Evolutionary conservation across 2,888 invertebrate species (phyloP).

Genomic region (Unio delphinus): DNA sequence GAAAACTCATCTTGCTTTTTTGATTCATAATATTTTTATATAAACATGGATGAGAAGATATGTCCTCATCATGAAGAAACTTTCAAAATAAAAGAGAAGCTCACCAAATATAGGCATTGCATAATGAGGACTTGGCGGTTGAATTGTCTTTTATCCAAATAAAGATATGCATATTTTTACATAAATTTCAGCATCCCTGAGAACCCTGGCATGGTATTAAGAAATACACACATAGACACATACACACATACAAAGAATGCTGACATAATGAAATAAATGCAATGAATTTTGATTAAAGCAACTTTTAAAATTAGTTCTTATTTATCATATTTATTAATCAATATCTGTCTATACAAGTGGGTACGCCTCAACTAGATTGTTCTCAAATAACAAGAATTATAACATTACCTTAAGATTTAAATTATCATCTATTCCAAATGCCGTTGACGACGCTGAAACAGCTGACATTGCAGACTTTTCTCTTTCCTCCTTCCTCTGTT

Average conservation of each 20-base stretch:
- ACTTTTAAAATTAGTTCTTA: neutral
- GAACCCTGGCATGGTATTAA: no score
- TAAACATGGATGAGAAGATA: no score
- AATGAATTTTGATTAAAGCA: neutral
- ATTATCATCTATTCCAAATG: slow-evolving; percentile 63
- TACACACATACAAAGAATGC: neutral
- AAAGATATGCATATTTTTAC: no score
- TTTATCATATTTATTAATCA: no score
- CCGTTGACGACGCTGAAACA: slow-evolving; percentile 15
- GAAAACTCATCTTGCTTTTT: neutral
- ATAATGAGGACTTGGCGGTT: no score
- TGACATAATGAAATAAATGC: neutral
- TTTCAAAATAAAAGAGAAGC: no score
- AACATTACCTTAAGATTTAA: slow-evolving; percentile 56
- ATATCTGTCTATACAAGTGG: neutral
- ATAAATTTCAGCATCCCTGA: no score
- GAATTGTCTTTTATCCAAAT: no score
- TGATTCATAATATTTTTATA: neutral
- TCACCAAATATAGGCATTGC: no score
- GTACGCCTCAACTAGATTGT: neutral
- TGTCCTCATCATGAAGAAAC: no score
- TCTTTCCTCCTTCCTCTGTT: slow-evolving; percentile 53
- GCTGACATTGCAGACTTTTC: slow-evolving; percentile 29
- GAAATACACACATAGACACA: no score
- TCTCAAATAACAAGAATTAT: neutral